phyloP scores from a whole-genome alignment of 2,113 vertebrate species.

The Syrmaticus mikado region DNA sequence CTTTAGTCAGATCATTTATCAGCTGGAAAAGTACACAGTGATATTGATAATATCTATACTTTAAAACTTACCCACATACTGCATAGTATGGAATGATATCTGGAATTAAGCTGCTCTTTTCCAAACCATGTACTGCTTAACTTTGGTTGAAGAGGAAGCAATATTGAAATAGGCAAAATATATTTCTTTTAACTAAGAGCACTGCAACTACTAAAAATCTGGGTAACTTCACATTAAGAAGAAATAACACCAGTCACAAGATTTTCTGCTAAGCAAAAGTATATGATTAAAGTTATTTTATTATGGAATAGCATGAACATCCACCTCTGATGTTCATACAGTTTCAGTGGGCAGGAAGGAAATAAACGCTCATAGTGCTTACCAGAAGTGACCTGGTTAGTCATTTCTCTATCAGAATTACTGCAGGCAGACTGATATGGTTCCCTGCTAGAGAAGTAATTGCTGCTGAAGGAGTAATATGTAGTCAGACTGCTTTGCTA shows the following conservation, averaged over 20 bases:
- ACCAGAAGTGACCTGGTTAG: not conserved
- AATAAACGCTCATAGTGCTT: not conserved
- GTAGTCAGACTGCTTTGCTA: not conserved
- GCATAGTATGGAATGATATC: not conserved
- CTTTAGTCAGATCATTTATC: conserved; percentile 26
- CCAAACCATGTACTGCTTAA: conserved; percentile 3
- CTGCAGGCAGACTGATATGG: not conserved
- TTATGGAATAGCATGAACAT: not conserved
- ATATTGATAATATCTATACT: not conserved
- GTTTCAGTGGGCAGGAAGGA: not conserved
- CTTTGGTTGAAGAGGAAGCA: not conserved
- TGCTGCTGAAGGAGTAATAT: not conserved
- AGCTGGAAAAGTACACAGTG: not conserved
- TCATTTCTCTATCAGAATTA: not conserved
- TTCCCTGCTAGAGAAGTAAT: not conserved
- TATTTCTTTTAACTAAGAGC: conserved; percentile 20
- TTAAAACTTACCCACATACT: not conserved
- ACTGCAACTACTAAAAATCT: conserved; percentile 19
- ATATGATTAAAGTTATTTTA: not conserved
- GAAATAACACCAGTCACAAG: not conserved
- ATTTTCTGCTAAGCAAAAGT: not conserved
- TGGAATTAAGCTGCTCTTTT: not conserved
- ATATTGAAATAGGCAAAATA: not conserved
- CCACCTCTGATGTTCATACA: not conserved
- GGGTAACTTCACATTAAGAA: not conserved